Percentiles rank a stretch among this genome's conserved stretches.
Conservation (phyloP, 1,140 invertebrate genomes). For the Lasaia peninsularis region DNA sequence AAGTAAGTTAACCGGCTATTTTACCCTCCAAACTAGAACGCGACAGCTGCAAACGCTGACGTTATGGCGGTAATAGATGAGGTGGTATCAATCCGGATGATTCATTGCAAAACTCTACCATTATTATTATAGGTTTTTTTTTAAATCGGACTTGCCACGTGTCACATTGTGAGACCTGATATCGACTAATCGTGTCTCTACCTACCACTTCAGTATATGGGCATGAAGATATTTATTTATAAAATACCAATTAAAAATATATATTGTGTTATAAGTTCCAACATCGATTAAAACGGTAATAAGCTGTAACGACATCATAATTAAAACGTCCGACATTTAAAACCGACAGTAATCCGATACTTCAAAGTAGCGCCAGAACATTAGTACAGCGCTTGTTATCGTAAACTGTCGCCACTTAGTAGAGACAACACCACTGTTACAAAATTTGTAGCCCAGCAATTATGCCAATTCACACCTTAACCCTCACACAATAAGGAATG, state of each 20-base stretch:
- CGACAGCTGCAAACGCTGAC: too few species aligned
- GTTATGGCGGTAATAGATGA: too few species aligned
- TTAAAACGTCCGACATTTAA: slow-evolving; percentile 14
- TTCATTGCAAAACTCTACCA: too few species aligned
- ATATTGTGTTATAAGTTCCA: background rate
- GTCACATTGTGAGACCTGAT: too few species aligned
- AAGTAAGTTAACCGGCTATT: too few species aligned
- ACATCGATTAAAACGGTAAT: background rate
- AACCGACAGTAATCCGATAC: slow-evolving; percentile 8
- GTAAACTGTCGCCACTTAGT: slow-evolving; percentile 12
- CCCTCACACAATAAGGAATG: background rate
- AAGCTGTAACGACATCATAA: slow-evolving; percentile 17
- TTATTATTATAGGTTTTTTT: too few species aligned
- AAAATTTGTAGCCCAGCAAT: background rate
- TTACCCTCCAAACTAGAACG: too few species aligned
- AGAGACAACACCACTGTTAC: slow-evolving; percentile 8
- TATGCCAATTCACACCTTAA: slow-evolving; percentile 6
- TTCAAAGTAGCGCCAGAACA: slow-evolving; percentile 8
- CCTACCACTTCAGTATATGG: too few species aligned
- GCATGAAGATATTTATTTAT: too few species aligned
- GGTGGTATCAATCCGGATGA: too few species aligned
- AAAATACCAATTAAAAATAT: background rate
- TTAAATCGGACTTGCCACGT: too few species aligned
- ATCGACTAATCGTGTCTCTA: too few species aligned
- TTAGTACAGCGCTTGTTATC: slow-evolving; percentile 8